Conservation (phyloP, 1,140 invertebrate genomes). For the Muscidifurax raptorellus region DNA sequence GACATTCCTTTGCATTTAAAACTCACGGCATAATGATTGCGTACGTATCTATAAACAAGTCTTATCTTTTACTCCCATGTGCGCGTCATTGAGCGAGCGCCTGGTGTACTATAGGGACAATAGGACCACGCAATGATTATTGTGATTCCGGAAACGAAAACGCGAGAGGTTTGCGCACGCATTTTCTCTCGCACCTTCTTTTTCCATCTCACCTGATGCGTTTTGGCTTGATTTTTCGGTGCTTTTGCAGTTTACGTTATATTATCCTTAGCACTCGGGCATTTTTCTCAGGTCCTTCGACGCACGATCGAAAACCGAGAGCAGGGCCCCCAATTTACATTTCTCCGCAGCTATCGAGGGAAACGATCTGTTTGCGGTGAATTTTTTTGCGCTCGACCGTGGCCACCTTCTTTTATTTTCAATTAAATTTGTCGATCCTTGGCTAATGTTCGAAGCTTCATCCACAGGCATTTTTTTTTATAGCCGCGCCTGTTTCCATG, state of each 20-base stretch:
- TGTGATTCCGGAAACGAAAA: conserved; percentile 23
- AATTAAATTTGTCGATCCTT: conserved; percentile 27
- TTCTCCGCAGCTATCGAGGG: conserved; percentile 5
- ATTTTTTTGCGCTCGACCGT: conserved; percentile 1
- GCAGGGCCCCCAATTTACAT: conserved; percentile 29
- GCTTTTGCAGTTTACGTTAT: background rate
- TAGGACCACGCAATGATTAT: background rate
- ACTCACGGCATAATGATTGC: conserved; percentile 17
- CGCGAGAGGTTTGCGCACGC: background rate
- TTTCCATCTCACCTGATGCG: background rate
- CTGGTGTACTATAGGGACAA: no score
- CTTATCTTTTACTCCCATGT: background rate
- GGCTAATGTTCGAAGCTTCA: background rate
- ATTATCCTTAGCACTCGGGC: background rate
- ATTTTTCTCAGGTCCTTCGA: conserved; percentile 1
- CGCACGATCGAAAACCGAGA: background rate
- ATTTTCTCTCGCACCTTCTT: background rate
- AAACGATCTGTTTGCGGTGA: conserved; percentile 19
- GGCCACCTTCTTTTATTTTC: conserved; percentile 13
- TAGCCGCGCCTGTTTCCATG: background rate
- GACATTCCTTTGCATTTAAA: conserved; percentile 53
- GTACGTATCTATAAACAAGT: background rate
- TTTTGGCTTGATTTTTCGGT: conserved; percentile 19
- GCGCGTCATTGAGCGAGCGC: background rate
- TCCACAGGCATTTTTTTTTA: background rate